Evolutionary conservation across 1,140 invertebrate genomes (phyloP).

Genomic region (Elymnias hypermnestra): DNA sequence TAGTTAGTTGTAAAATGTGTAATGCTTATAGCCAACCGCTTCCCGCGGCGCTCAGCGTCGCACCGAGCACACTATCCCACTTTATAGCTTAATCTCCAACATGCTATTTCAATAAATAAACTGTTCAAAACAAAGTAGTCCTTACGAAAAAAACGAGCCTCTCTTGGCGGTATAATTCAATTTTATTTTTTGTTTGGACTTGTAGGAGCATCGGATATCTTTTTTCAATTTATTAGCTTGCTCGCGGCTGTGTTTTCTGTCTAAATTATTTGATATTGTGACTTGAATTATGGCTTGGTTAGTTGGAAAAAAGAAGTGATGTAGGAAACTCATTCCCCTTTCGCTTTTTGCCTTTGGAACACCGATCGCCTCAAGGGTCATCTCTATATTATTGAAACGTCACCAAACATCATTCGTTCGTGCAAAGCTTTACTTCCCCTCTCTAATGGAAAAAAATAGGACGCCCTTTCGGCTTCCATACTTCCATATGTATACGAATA

Average conservation of each 20-base stretch:
- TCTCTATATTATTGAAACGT: background rate
- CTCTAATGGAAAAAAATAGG: slow-evolving; percentile 1
- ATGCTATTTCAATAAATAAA: slow-evolving; percentile 67
- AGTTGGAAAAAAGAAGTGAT: background rate
- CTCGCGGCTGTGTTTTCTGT: slow-evolving; percentile 19
- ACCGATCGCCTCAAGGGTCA: background rate
- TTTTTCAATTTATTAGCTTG: slow-evolving; percentile 34
- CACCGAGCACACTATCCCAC: slow-evolving; percentile 36
- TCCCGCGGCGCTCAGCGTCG: slow-evolving; percentile 59
- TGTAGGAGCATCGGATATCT: slow-evolving; percentile 23
- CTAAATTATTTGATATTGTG: slow-evolving; percentile 23
- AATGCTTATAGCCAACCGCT: slow-evolving; percentile 35
- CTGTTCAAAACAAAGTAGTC: slow-evolving; percentile 47
- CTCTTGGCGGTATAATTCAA: slow-evolving; percentile 25
- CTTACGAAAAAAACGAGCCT: slow-evolving; percentile 24
- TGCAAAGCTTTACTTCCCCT: background rate
- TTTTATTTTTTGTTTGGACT: slow-evolving; percentile 26
- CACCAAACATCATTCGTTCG: background rate
- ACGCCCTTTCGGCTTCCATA: background rate
- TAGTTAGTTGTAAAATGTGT: slow-evolving; percentile 61
- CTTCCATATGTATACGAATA: background rate
- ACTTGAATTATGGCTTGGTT: slow-evolving; percentile 12
- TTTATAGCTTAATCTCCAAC: slow-evolving; percentile 71
- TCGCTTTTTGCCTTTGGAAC: background rate
- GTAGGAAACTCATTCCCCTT: background rate